Evolutionary conservation across 2,888 invertebrate species (phyloP).

Genomic region (Cheilosia scutellata): DNA sequence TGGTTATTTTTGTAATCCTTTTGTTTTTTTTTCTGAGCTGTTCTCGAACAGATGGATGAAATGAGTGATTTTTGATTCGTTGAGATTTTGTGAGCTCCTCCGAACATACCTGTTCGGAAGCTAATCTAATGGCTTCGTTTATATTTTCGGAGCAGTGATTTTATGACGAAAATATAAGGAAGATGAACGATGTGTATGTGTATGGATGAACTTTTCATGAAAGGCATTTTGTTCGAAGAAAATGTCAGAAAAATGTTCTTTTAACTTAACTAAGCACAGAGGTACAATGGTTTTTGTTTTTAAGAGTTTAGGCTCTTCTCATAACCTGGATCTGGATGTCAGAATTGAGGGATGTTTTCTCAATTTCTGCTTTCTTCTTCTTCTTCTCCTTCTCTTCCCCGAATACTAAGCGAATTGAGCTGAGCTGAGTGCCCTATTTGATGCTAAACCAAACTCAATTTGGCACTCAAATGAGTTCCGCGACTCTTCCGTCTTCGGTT

Average conservation of each 20-base stretch:
- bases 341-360: not conserved
- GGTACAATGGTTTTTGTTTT: slow-evolving; percentile 48
- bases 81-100: slow-evolving; percentile 27
- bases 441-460: slow-evolving; percentile 55
- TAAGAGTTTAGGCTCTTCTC: slow-evolving; percentile 12
- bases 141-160: slow-evolving; percentile 24
- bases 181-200: slow-evolving; percentile 23
- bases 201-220: slow-evolving; percentile 64
- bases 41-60: slow-evolving; percentile 20
- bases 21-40: too few relatives aligned
- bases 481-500: slow-evolving; percentile 41
- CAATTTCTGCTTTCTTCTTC: not conserved
- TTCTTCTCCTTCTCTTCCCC: not conserved
- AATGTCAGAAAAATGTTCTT: slow-evolving; percentile 66
- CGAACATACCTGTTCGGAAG: not conserved
- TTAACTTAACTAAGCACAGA: slow-evolving; percentile 57
- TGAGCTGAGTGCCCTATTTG: slow-evolving; percentile 45
- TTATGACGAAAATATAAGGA: slow-evolving; percentile 40
- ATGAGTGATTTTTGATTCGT: slow-evolving; percentile 14
- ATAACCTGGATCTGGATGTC: slow-evolving; percentile 5
- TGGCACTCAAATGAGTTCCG: slow-evolving; percentile 59
- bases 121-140: slow-evolving; percentile 40
- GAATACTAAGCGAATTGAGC: slow-evolving; percentile 47
- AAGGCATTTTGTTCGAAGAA: slow-evolving; percentile 60
- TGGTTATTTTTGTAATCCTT: not conserved